Evolutionary conservation across 2,113 vertebrate genomes (phyloP).

Genomic region (Eidolon helvum): DNA sequence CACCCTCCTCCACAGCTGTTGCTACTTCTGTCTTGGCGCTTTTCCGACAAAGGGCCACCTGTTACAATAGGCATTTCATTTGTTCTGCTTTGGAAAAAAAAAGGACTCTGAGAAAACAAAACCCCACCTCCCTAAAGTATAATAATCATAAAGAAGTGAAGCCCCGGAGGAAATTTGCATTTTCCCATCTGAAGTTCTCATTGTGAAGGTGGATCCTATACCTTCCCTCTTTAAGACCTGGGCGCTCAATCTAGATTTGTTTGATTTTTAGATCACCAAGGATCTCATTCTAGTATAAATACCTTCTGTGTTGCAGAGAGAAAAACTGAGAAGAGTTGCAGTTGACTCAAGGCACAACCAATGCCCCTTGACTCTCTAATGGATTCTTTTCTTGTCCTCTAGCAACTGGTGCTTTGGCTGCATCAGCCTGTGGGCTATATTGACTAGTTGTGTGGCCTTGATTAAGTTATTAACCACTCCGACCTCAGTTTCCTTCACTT

Average conservation of each 20-base stretch:
- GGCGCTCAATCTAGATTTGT: background rate
- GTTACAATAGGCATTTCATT: constrained; percentile 69
- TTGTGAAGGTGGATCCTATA: accelerated
- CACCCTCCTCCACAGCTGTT: constrained; percentile 80
- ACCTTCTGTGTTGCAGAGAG: background rate
- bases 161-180: background rate
- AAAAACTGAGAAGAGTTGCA: background rate
- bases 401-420: background rate
- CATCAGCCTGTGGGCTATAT: background rate
- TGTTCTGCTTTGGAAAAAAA: constrained; percentile 60
- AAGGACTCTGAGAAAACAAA: background rate
- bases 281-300: background rate
- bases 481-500: background rate
- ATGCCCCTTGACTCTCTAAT: background rate
- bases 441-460: background rate
- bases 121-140: background rate
- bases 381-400: background rate
- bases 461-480: background rate
- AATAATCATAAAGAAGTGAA: background rate
- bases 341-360: background rate
- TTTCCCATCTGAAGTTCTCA: background rate
- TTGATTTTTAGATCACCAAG: background rate
- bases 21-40: constrained; percentile 72
- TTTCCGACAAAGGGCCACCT: constrained; percentile 78
- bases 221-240: background rate